Percentiles rank a stretch among this genome's conserved stretches.
Evolutionary conservation across 2,113 vertebrate species (phyloP).

Genomic region (Morphnarchus princeps): DNA sequence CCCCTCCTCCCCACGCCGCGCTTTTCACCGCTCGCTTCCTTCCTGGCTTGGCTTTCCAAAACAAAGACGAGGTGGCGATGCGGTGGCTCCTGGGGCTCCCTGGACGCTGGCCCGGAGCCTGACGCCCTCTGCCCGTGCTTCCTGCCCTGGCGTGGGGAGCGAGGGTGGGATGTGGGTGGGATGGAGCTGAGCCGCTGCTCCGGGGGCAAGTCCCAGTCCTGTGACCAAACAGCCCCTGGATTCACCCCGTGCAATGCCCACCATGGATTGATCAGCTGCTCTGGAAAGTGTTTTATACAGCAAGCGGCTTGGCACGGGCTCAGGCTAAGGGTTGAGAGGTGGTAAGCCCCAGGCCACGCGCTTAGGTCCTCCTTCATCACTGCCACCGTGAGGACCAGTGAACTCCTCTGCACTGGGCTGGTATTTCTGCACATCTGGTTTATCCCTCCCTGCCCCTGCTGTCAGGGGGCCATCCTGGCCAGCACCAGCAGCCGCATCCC

Average conservation of each 20-base stretch:
- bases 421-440: background rate
- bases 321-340: background rate
- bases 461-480: background rate
- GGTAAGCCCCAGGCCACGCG: fast-evolving
- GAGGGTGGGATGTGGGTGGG: background rate
- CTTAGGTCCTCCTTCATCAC: background rate
- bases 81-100: conserved; percentile 4
- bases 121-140: background rate
- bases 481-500: background rate
- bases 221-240: background rate
- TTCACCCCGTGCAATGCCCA: background rate
- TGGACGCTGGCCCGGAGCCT: conserved; percentile 3
- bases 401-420: fast-evolving
- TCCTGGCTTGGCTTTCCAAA: conserved; percentile 53
- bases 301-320: fast-evolving
- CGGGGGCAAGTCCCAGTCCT: background rate
- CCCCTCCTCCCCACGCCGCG: background rate
- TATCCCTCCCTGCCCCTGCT: too few relatives aligned
- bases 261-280: background rate
- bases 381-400: fast-evolving
- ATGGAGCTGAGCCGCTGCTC: background rate
- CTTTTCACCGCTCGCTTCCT: conserved; percentile 39
- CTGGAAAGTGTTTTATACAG: background rate
- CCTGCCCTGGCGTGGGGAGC: background rate
- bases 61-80: conserved; percentile 23